Evolutionary conservation across 2,797 vertebrate species (phyloP).

Genomic region (Linurgus olivaceus): DNA sequence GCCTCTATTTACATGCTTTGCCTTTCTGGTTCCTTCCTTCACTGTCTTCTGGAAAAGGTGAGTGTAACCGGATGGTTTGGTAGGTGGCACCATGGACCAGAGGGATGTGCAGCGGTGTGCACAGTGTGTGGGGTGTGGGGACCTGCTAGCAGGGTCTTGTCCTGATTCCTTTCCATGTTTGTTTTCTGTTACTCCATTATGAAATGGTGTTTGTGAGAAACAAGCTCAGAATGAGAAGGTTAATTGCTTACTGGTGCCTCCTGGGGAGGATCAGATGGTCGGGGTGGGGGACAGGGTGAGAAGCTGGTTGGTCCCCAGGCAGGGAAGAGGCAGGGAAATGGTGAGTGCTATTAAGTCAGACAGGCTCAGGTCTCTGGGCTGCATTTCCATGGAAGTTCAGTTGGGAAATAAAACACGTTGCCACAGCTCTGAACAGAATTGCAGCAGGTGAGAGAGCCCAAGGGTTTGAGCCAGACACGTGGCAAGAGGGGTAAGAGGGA

Average conservation of each 20-base stretch:
- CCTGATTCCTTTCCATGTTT: not conserved
- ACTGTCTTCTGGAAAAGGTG: not conserved
- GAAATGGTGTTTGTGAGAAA: not conserved
- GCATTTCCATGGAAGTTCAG: not conserved
- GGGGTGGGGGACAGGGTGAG: not conserved
- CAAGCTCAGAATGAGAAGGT: not conserved
- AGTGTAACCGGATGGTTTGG: accelerated
- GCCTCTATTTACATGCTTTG: not conserved
- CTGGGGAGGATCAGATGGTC: not conserved
- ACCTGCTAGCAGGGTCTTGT: not conserved
- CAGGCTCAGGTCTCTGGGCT: not conserved
- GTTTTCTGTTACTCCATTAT: not conserved
- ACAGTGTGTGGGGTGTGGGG: not conserved
- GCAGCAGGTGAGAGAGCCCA: not conserved
- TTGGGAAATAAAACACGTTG: not conserved
- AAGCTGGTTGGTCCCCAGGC: not conserved
- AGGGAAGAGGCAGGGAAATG: not conserved
- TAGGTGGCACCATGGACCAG: not conserved
- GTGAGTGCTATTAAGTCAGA: not conserved
- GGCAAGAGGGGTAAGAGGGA: not conserved
- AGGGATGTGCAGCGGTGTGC: not conserved
- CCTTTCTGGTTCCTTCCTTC: not conserved
- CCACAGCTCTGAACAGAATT: not conserved
- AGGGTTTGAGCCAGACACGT: not conserved
- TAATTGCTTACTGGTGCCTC: not conserved